Percentiles rank a stretch among this genome's conserved stretches.
phyloP scores from a whole-genome alignment of 2,797 vertebrate genomes.

The Pangasius krempfi region DNA sequence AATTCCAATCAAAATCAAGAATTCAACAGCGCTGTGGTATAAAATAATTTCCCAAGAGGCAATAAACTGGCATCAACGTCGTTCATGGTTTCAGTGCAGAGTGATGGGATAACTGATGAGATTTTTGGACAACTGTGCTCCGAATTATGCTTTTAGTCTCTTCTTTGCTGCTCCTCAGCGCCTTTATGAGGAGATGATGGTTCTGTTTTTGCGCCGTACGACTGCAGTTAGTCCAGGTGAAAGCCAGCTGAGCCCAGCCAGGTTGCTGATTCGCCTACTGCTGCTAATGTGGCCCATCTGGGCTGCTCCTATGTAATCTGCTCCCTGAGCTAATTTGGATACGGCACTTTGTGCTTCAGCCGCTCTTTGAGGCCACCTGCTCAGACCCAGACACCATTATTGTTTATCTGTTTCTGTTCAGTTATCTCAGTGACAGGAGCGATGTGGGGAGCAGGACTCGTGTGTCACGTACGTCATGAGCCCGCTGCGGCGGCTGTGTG shows the following conservation, averaged over 20 bases:
- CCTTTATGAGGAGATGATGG: neutral
- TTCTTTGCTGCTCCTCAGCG: neutral
- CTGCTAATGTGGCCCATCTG: slow-evolving; percentile 68
- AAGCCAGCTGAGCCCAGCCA: slow-evolving; percentile 70
- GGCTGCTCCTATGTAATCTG: slow-evolving; percentile 66
- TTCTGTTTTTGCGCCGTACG: neutral
- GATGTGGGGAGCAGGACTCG: slow-evolving; percentile 14
- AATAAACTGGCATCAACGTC: neutral
- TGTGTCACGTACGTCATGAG: slow-evolving; percentile 33
- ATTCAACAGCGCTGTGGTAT: neutral
- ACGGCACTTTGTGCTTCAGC: slow-evolving; percentile 70
- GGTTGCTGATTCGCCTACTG: slow-evolving; percentile 38
- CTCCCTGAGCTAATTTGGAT: slow-evolving; percentile 72
- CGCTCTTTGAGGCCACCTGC: slow-evolving; percentile 69
- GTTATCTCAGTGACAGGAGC: slow-evolving; percentile 43
- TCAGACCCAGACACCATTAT: slow-evolving; percentile 46
- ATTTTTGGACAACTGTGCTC: neutral
- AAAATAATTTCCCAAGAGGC: neutral
- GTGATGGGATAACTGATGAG: neutral
- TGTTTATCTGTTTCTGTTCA: slow-evolving; percentile 56
- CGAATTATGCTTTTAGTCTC: neutral
- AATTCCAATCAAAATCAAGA: neutral
- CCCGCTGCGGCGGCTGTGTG: slow-evolving; percentile 23
- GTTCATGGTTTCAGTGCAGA: neutral
- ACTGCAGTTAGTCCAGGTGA: slow-evolving; percentile 69